These are phyloP conservation scores for Folsomia candida DNA, from an alignment of 2,888 invertebrate genomes.

Conservation along the genomic window DNA sequence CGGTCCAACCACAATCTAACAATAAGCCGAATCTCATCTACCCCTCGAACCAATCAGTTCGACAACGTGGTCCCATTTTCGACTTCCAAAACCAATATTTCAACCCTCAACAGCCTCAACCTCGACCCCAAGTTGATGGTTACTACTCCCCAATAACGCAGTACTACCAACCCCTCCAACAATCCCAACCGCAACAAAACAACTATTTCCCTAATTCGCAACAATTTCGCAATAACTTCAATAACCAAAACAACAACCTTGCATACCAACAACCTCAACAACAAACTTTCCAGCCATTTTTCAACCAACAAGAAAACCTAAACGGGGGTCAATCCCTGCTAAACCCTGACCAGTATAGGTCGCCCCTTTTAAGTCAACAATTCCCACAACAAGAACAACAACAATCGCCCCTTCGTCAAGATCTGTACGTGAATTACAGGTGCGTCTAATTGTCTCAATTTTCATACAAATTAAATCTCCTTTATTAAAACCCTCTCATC, in stretches of 20 bases:
- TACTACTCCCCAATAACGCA: constrained; percentile 50
- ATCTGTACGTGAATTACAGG: constrained; percentile 70
- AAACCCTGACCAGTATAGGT: neutral
- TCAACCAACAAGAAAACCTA: neutral
- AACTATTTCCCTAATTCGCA: constrained; percentile 28
- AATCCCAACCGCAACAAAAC: constrained; percentile 25
- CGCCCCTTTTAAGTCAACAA: neutral
- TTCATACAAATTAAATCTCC: neutral
- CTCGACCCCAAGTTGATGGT: constrained; percentile 38
- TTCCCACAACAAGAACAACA: constrained; percentile 15
- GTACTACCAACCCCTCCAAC: constrained; percentile 39
- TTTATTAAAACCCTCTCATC: neutral
- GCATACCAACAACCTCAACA: constrained; percentile 11
- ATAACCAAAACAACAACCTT: constrained; percentile 1
- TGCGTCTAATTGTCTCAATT: constrained; percentile 53
- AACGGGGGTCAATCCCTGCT: too few relatives aligned
- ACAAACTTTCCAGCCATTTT: constrained; percentile 10
- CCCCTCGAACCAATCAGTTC: constrained; percentile 33
- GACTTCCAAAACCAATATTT: constrained; percentile 33
- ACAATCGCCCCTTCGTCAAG: constrained; percentile 61
- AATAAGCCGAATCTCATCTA: constrained; percentile 8
- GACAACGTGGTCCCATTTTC: constrained; percentile 33
- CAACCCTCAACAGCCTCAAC: constrained; percentile 26
- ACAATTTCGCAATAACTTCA: constrained; percentile 6
- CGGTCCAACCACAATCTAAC: constrained; percentile 23